Conservation (phyloP, 2,888 invertebrate genomes). For the Tanytarsus gracilentus region DNA sequence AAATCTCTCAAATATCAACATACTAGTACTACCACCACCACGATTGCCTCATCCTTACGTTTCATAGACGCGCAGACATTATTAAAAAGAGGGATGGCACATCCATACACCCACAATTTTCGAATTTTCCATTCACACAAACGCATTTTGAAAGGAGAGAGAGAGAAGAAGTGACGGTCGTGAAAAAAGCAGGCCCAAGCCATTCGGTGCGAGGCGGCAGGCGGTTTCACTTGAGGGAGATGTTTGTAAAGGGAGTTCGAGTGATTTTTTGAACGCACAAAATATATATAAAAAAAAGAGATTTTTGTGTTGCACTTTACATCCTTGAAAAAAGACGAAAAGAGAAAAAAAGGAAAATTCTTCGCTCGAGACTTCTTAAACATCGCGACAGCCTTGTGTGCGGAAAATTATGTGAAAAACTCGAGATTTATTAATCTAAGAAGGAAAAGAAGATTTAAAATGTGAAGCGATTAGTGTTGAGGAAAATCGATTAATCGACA, state of each 20-base stretch:
- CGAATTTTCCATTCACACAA: slow-evolving; percentile 6
- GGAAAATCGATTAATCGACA: no score
- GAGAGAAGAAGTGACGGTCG: slow-evolving; percentile 11
- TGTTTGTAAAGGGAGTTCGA: slow-evolving; percentile 26
- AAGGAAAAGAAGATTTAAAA: no score
- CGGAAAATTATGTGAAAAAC: no score
- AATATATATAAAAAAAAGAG: no score
- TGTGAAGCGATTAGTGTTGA: no score
- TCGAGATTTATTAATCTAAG: no score
- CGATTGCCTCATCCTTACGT: slow-evolving; percentile 3
- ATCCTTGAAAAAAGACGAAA: not conserved
- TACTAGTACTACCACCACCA: not conserved
- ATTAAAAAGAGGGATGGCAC: not conserved
- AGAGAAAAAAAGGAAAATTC: slow-evolving; percentile 2
- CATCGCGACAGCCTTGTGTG: no score
- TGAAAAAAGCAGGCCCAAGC: slow-evolving; percentile 24
- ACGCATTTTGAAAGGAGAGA: not conserved
- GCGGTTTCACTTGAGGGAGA: slow-evolving; percentile 20
- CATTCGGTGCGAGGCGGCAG: slow-evolving; percentile 28
- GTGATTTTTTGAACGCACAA: slow-evolving; percentile 8
- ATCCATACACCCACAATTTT: slow-evolving; percentile 16
- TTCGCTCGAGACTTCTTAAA: no score
- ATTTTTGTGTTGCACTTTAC: not conserved
- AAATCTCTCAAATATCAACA: not conserved
- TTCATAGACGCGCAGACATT: not conserved